Conservation (phyloP, 2,113 vertebrate species). For the Thomomys bottae region DNA sequence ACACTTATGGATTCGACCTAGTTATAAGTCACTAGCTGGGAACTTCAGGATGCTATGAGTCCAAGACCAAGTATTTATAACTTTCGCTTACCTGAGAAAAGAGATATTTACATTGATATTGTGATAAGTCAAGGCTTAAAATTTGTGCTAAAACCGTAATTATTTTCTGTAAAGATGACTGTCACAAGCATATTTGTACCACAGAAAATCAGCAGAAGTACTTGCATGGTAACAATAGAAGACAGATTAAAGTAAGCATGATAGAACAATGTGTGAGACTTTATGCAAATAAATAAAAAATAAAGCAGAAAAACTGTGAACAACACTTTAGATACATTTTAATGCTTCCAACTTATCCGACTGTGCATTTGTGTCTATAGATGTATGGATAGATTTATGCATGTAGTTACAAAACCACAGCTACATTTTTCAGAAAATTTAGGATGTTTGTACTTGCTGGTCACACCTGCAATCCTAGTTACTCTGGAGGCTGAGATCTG, state of each 20-base stretch:
- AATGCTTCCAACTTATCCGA: not conserved
- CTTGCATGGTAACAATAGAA: not conserved
- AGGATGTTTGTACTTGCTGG: not conserved
- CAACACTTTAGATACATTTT: not conserved
- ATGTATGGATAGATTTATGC: not conserved
- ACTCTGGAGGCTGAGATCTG: no score
- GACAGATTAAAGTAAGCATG: not conserved
- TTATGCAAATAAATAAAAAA: not conserved
- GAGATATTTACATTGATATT: slow-evolving; percentile 1
- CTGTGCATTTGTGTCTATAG: not conserved
- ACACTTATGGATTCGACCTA: no score
- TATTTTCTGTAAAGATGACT: slow-evolving; percentile 17
- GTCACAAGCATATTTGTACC: slow-evolving; percentile 9
- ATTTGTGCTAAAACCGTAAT: slow-evolving; percentile 12
- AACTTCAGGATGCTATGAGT: not conserved
- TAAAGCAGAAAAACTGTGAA: not conserved
- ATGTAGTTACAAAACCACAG: not conserved
- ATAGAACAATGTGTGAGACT: not conserved
- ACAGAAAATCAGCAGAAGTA: not conserved
- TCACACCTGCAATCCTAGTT: no score
- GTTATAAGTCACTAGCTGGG: slow-evolving; percentile 3
- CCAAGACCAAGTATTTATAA: not conserved
- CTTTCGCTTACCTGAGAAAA: not conserved
- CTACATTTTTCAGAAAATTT: no score
- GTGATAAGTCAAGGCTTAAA: slow-evolving; percentile 14